Evolutionary conservation across 2,113 vertebrate species (phyloP).

Genomic region (Anolis sagrei): DNA sequence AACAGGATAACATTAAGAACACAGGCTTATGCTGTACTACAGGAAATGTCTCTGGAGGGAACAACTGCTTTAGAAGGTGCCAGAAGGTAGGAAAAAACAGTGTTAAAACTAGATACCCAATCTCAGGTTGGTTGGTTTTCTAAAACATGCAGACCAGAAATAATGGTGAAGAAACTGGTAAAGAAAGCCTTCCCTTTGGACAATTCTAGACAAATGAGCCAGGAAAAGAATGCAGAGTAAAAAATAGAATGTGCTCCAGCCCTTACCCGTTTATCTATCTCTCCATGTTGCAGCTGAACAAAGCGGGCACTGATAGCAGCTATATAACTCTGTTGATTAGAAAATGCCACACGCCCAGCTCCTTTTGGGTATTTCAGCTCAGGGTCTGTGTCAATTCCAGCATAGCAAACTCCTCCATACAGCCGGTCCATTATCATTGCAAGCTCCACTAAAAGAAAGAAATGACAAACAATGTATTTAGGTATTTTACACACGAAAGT

Average conservation of each 20-base stretch:
- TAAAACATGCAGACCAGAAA: background rate
- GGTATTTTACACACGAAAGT: background rate
- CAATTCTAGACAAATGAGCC: constrained; percentile 23
- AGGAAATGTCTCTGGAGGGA: constrained; percentile 25
- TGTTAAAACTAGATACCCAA: background rate
- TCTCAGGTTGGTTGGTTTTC: background rate
- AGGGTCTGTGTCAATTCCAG: constrained; percentile 98
- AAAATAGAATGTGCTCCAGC: constrained; percentile 15
- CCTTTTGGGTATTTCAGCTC: constrained; percentile 99
- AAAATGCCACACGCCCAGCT: constrained; percentile 96
- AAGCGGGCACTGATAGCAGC: constrained; percentile 99
- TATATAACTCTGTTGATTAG: constrained; percentile 99
- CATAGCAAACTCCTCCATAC: constrained; percentile 98
- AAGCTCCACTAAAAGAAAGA: constrained; percentile 88
- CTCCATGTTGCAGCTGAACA: constrained; percentile 99
- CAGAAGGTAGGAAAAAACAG: constrained; percentile 14
- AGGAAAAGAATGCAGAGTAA: constrained; percentile 29
- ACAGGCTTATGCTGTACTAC: constrained; percentile 28
- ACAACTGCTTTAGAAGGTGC: constrained; percentile 18
- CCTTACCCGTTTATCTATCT: constrained; percentile 99
- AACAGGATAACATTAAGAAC: constrained; percentile 32
- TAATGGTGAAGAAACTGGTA: background rate
- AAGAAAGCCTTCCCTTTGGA: background rate
- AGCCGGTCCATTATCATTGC: constrained; percentile 99
- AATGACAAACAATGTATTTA: constrained; percentile 35